These are phyloP conservation scores for Typhlomys cinereus DNA, from an alignment of 2,113 vertebrate genomes.

Conservation along the genomic window DNA sequence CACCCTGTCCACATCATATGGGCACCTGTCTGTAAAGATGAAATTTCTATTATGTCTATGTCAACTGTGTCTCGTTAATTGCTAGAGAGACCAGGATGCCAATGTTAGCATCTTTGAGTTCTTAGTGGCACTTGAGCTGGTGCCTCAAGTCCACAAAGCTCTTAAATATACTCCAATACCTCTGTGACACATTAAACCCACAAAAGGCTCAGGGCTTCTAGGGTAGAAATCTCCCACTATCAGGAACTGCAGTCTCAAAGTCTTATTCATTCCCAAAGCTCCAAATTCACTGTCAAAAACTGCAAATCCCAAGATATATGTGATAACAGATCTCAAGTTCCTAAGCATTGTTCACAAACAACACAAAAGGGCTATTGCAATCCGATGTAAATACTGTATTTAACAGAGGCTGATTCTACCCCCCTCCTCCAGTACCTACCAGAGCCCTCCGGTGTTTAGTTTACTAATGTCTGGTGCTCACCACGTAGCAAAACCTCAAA, in stretches of 20 bases:
- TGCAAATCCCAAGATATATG: constrained; percentile 33
- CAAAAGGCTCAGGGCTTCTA: background rate
- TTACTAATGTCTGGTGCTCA: background rate
- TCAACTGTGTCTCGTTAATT: background rate
- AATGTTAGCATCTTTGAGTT: background rate
- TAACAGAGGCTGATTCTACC: constrained; percentile 10
- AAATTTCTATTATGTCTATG: background rate
- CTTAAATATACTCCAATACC: background rate
- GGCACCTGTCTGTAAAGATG: background rate
- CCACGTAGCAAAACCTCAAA: background rate
- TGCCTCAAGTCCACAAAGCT: background rate
- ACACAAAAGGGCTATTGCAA: background rate
- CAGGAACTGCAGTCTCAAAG: background rate
- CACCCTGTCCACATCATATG: background rate
- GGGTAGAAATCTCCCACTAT: background rate
- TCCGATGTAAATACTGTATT: constrained; percentile 21
- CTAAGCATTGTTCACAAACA: constrained; percentile 44
- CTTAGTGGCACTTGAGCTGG: background rate
- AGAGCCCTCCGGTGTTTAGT: background rate
- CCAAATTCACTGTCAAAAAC: constrained; percentile 4
- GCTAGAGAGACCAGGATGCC: constrained; percentile 1
- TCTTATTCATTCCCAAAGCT: background rate
- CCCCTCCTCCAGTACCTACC: no score
- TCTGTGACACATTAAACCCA: constrained; percentile 34
- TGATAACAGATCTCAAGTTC: constrained; percentile 35